Conservation (phyloP, 2,888 invertebrate genomes). For the Lithosia quadra region DNA sequence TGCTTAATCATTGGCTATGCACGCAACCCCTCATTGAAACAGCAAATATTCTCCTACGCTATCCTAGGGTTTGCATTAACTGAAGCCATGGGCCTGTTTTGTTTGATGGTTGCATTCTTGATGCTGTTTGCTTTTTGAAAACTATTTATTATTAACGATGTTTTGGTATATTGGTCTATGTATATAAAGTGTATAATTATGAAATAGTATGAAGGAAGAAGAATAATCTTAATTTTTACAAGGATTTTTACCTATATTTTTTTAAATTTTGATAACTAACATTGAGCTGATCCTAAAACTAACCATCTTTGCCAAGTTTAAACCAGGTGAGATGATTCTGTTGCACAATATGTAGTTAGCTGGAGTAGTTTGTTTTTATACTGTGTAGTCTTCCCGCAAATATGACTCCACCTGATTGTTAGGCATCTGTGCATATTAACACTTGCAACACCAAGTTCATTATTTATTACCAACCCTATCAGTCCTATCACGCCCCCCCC, state of each 20-base stretch:
- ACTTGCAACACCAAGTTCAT: background rate
- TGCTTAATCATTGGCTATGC: conserved; percentile 98
- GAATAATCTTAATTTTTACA: conserved; percentile 16
- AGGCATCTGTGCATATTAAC: background rate
- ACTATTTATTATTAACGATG: conserved; percentile 24
- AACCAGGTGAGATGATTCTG: conserved; percentile 61
- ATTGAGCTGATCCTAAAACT: conserved; percentile 4
- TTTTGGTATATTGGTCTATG: conserved; percentile 49
- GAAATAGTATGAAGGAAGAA: conserved; percentile 10
- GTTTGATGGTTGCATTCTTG: conserved; percentile 99
- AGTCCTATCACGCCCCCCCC: too few relatives aligned
- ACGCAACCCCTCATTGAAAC: conserved; percentile 98
- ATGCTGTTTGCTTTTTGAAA: conserved; percentile 96
- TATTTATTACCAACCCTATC: background rate
- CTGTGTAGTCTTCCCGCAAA: background rate
- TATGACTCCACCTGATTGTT: background rate
- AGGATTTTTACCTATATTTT: conserved; percentile 3
- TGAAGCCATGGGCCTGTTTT: conserved; percentile 99
- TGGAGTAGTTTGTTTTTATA: background rate
- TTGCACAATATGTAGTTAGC: conserved; percentile 48
- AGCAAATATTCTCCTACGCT: conserved; percentile 99
- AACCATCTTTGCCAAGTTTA: conserved; percentile 31
- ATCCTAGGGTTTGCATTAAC: conserved; percentile 99
- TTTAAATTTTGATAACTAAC: conserved; percentile 9
- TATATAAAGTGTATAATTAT: conserved; percentile 38